Evolutionary conservation across 1,140 invertebrate species (phyloP).

Genomic region (Neelides sp.): DNA sequence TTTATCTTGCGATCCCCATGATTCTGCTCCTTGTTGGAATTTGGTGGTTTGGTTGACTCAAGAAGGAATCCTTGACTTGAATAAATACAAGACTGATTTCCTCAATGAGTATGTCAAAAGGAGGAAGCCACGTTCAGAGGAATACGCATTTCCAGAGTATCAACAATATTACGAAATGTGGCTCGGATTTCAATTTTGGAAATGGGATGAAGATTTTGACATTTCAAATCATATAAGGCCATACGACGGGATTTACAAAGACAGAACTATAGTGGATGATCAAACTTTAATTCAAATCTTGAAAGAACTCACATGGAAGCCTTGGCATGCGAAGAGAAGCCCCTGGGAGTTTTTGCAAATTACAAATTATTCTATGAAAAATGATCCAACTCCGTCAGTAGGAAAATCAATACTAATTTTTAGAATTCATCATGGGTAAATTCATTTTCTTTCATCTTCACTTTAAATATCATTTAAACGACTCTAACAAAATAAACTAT

Average conservation of each 20-base stretch:
- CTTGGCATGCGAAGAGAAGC: slow-evolving; percentile 9
- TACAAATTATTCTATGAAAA: slow-evolving; percentile 11
- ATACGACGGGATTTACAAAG: slow-evolving; percentile 1
- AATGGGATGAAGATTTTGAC: slow-evolving; percentile 22
- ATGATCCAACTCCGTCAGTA: background rate
- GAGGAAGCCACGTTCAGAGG: background rate
- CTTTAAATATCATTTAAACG: too few relatives aligned
- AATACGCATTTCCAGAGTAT: slow-evolving; percentile 23
- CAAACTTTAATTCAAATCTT: slow-evolving; percentile 14
- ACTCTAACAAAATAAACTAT: too few relatives aligned
- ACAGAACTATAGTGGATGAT: background rate
- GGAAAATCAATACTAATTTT: slow-evolving; percentile 22
- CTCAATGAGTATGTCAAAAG: slow-evolving; percentile 3
- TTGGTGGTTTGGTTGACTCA: slow-evolving; percentile 19
- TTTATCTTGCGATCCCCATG: slow-evolving; percentile 6
- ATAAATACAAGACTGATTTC: slow-evolving; percentile 12
- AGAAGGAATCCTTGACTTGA: slow-evolving; percentile 22
- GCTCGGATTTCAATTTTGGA: slow-evolving; percentile 24
- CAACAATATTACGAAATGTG: slow-evolving; percentile 23
- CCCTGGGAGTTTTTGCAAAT: slow-evolving; percentile 26
- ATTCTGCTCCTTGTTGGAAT: slow-evolving; percentile 12
- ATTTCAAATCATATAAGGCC: slow-evolving; percentile 19
- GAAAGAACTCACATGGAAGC: slow-evolving; percentile 17
- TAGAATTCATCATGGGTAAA: slow-evolving; percentile 17
- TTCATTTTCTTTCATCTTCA: background rate